phyloP scores from a whole-genome alignment of 2,888 invertebrate species.

The Spilarctia lutea region DNA sequence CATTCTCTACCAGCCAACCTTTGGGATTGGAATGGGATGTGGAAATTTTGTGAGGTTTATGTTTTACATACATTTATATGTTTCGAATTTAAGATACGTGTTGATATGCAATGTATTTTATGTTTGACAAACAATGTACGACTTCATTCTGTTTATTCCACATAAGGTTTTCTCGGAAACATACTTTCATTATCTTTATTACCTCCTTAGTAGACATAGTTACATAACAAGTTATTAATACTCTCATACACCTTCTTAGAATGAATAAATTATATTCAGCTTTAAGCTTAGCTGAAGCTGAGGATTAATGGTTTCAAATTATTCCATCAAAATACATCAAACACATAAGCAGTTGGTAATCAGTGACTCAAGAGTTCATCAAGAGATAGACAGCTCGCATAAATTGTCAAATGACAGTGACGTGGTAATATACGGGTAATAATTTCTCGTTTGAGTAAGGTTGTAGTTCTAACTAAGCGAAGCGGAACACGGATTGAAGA shows the following conservation, averaged over 20 bases:
- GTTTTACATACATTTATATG: no score
- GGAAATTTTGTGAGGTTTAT: no score
- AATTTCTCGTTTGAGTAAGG: not conserved
- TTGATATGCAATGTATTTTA: no score
- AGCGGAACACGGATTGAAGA: not conserved
- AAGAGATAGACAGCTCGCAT: not conserved
- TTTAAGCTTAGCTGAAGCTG: not conserved
- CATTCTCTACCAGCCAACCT: no score
- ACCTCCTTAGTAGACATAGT: not conserved
- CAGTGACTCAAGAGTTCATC: not conserved
- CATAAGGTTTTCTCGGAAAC: no score
- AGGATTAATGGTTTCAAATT: not conserved
- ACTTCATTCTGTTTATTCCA: no score
- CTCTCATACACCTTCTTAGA: not conserved
- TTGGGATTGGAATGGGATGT: no score
- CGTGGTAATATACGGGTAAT: not conserved
- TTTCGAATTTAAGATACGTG: no score
- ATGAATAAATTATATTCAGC: not conserved
- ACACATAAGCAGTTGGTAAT: not conserved
- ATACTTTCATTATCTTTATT: no score
- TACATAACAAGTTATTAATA: not conserved
- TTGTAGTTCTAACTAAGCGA: not conserved
- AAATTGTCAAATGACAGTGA: constrained; percentile 2
- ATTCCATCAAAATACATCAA: not conserved
- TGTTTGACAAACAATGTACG: no score